Percentiles rank a stretch among this genome's conserved stretches.
These are phyloP conservation scores for Coreoperca whiteheadi DNA, from an alignment of 2,113 vertebrate species.

Conservation along the genomic window DNA sequence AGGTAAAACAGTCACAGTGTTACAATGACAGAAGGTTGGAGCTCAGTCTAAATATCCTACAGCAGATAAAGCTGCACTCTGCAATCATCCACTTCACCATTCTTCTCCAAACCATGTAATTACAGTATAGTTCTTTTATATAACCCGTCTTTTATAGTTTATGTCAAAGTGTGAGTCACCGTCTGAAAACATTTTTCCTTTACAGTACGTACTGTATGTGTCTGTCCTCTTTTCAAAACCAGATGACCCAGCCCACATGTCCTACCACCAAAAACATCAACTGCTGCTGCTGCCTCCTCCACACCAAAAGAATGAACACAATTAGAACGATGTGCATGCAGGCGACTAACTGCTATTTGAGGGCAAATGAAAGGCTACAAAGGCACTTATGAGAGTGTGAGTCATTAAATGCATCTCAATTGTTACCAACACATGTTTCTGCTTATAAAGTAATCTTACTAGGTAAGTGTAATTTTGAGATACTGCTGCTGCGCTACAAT, in stretches of 20 bases:
- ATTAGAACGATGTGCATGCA: constrained; percentile 62
- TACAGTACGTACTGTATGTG: not conserved
- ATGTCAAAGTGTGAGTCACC: constrained; percentile 31
- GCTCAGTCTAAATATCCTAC: constrained; percentile 10
- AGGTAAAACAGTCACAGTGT: constrained; percentile 54
- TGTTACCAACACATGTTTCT: not conserved
- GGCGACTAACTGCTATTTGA: constrained; percentile 36
- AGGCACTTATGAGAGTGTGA: constrained; percentile 17
- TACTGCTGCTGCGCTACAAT: too few species aligned
- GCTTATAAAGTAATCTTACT: not conserved
- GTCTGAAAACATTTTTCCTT: constrained; percentile 10
- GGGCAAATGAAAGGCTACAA: constrained; percentile 61
- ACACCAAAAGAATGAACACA: constrained; percentile 58
- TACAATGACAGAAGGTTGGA: constrained; percentile 36
- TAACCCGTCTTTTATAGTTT: not conserved
- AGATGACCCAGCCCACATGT: constrained; percentile 70
- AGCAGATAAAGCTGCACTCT: constrained; percentile 6
- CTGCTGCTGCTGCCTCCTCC: too few species aligned
- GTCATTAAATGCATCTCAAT: constrained; percentile 13
- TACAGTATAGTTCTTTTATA: not conserved
- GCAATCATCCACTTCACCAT: constrained; percentile 27
- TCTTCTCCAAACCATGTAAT: constrained; percentile 13
- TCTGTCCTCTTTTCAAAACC: constrained; percentile 32
- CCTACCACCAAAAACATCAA: constrained; percentile 57
- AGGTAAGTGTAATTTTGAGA: too few species aligned